phyloP scores from a whole-genome alignment of 2,797 vertebrate species.

The Cyprinodon diabolis region DNA sequence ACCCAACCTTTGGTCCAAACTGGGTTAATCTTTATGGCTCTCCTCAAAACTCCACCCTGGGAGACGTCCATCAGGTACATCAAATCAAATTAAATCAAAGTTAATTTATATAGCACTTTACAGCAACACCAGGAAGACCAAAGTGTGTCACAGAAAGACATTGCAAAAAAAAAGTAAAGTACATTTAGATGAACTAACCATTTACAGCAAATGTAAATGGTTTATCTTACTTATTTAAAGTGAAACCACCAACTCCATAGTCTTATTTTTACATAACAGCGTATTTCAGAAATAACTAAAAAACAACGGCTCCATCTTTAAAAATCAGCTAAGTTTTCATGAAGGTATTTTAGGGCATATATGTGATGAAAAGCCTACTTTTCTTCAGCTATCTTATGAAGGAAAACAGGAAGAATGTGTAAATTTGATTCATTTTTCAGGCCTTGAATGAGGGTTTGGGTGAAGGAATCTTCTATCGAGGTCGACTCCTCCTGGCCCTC shows the following conservation, averaged over 20 bases:
- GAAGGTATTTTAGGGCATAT: not conserved
- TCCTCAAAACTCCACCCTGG: slow-evolving; percentile 84
- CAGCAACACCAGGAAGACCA: too few species aligned
- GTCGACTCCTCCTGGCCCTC: slow-evolving; percentile 87
- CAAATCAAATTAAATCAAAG: too few species aligned
- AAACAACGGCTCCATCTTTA: not conserved
- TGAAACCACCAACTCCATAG: not conserved
- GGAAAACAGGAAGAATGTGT: too few species aligned
- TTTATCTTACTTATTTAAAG: not conserved
- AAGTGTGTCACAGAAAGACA: too few species aligned
- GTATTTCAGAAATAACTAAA: not conserved
- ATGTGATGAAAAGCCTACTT: not conserved
- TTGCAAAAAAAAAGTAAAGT: too few species aligned
- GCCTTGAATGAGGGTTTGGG: slow-evolving; percentile 90
- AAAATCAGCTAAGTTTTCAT: not conserved
- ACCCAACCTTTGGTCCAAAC: slow-evolving; percentile 90
- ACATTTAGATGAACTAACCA: not conserved
- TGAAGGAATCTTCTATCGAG: slow-evolving; percentile 90
- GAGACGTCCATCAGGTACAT: slow-evolving; percentile 84
- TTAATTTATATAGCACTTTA: too few species aligned
- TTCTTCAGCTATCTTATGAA: not conserved
- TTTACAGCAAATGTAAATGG: not conserved
- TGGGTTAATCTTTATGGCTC: slow-evolving; percentile 95
- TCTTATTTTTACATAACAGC: not conserved
- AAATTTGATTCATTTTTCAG: slow-evolving; percentile 26